These are phyloP conservation scores for Hetaerina titia DNA, from an alignment of 2,888 invertebrate species.

Conservation along the genomic window DNA sequence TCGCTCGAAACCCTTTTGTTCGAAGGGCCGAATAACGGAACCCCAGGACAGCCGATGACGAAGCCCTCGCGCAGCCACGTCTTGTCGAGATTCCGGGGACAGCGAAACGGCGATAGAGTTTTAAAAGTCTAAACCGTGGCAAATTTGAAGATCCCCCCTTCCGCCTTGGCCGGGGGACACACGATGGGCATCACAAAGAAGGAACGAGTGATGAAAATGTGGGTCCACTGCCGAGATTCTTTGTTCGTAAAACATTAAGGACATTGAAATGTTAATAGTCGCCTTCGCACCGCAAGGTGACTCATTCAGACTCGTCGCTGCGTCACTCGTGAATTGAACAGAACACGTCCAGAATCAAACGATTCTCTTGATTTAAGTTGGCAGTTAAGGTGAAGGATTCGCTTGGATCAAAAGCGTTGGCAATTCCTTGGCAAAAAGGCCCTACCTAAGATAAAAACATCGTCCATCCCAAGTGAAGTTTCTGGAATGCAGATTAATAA, in stretches of 20 bases:
- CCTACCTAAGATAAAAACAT: no score
- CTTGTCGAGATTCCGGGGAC: not conserved
- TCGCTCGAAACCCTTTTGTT: not conserved
- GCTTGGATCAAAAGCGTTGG: no score
- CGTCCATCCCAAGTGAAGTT: no score
- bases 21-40: constrained; percentile 29
- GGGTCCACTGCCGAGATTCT: not conserved
- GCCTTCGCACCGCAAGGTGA: no score
- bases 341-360: no score
- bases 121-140: not conserved
- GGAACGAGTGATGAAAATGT: not conserved
- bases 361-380: no score
- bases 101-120: not conserved
- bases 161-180: not conserved
- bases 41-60: not conserved
- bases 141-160: not conserved
- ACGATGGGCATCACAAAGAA: not conserved
- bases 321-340: no score
- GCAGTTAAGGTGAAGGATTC: no score
- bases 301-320: no score
- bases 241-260: not conserved
- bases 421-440: no score
- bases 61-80: not conserved
- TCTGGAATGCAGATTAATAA: no score
- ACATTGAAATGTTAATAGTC: no score